Evolutionary conservation across 2,797 vertebrate genomes (phyloP), one percentile per base, ranked within the genome.

Genomic region (Rallus crepitans): DNA sequence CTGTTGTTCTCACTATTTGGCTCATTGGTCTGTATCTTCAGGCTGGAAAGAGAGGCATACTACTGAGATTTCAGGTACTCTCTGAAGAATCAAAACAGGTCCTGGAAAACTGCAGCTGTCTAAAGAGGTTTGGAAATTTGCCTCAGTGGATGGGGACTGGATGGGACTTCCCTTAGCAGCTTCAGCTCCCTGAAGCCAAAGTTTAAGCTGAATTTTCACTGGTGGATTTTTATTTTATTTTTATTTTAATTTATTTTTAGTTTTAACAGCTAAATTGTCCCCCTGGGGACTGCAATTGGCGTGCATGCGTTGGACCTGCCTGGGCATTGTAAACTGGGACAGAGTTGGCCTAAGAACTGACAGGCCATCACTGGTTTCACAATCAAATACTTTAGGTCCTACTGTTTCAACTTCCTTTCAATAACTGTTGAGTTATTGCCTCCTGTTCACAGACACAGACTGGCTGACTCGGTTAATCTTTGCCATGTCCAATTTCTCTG

Each of bases 341-440:
- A 93, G 57, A 65, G 30, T 5, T 89, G 61, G 66, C 55, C 59
- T 57, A 52, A 77, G 48, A 90, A 79, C 40, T 83, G 48, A 63
- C 63, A 90, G 71, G 65, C 56, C 73, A 42, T 53, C 59, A 72
- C 37, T 84, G 80, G 56, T 86, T 94, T 91, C 85, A 60, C 77
- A 87, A 53, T 76, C 77, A 73, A 93, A 88, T 63, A 90, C 59
- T 90, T 94, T 66, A 33, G 42, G 66, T 31, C 30, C 69, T 82
- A 71, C 70, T 73, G 60, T 82, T 90, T 93, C 80, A 87, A 73
- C 21, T 50, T 95, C 59, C 55, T 93, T 83, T 97, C 87, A 90
- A 48, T 69, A 93, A 76, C 69, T 68, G 11, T 48, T 91, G 80
- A 81, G 53, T 94, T 94, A 78, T 76, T 94, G 60, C 40, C 48